phyloP scores from a whole-genome alignment of 1,140 invertebrate genomes.

The Diplogasteroides magnus region DNA sequence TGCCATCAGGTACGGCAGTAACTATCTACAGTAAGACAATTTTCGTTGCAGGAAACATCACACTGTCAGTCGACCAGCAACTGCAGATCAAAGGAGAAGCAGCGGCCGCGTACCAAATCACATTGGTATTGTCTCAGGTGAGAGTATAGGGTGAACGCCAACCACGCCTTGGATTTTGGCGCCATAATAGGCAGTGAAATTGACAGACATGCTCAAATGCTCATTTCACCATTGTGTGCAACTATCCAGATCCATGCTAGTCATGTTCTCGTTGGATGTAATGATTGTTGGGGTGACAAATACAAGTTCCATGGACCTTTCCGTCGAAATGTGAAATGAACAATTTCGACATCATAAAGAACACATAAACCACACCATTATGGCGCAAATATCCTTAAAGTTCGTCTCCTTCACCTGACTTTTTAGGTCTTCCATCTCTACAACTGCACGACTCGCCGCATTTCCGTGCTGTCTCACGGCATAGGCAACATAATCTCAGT shows the following conservation, averaged over 20 bases:
- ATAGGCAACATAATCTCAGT: slow-evolving; percentile 50
- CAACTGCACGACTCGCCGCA: slow-evolving; percentile 52
- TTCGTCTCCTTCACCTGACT: neutral
- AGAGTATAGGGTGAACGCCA: no score
- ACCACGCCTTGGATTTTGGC: neutral
- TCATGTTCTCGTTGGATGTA: no score
- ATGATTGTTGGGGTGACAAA: no score
- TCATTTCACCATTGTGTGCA: neutral
- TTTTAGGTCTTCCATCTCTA: slow-evolving; percentile 49
- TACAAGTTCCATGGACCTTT: no score
- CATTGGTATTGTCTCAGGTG: slow-evolving; percentile 44
- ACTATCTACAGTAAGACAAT: slow-evolving; percentile 40
- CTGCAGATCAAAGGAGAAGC: slow-evolving; percentile 48
- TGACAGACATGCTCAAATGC: no score
- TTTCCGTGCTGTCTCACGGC: slow-evolving; percentile 53
- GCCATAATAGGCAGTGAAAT: no score
- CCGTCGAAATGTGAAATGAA: no score
- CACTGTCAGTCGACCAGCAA: slow-evolving; percentile 37
- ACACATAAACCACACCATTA: no score
- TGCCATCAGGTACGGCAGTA: no score
- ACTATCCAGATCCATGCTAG: no score
- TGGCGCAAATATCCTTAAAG: no score
- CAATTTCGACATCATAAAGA: no score
- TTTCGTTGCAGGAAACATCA: slow-evolving; percentile 23
- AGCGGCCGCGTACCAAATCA: slow-evolving; percentile 51